Base-by-base conservation (phyloP, 1,140 invertebrate genomes). In the Nebria ingens region DNA sequence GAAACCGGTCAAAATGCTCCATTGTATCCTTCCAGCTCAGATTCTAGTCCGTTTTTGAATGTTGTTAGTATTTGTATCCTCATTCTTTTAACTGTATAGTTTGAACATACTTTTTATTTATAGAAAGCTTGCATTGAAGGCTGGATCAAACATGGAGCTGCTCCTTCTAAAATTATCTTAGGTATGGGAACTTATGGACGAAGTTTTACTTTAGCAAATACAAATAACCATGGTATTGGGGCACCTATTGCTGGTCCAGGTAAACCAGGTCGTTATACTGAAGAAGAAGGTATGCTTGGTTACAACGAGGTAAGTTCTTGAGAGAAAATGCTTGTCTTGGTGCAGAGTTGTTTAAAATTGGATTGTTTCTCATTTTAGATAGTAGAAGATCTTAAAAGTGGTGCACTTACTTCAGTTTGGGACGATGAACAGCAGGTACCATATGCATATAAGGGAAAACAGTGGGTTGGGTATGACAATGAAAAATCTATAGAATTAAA, bases 401-500 rank as follows among this genome's bases (percentile, higher is more conserved):
- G 67, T 12, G 60, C 66, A 12, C 82, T 79, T 78, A 75, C 61
- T 2, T 60, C 71, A 11, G 61, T 69, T 6, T 82, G 73, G 67
- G 74, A 83, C 40, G 57, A 73, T 2, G 66, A 79, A 25, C 75
- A 79, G 54, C 68, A 75, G 53, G 77, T 79, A 0, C 84, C 85
- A 0, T 89, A 87, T 59, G 76, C 83, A 4, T 78, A 79, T 49
- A 74, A 72, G 19, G 76, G 69, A 0, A 71, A 73, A 3, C 80
- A 86, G 62, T 93, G 88, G 88, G 73, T 90, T 25, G 83, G 85
- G 11, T 91, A 81, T 59, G 89, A 93, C 55, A 76, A 89, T 59
- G 19, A 61, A 61, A 64, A 59, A 34, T 83, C 81, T 3, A 59
- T 83, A 4, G 61, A 53, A 0, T 59, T 71, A 2, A 84, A 87